Conservation (phyloP, 2,888 invertebrate genomes). For the Alsophila aescularia region DNA sequence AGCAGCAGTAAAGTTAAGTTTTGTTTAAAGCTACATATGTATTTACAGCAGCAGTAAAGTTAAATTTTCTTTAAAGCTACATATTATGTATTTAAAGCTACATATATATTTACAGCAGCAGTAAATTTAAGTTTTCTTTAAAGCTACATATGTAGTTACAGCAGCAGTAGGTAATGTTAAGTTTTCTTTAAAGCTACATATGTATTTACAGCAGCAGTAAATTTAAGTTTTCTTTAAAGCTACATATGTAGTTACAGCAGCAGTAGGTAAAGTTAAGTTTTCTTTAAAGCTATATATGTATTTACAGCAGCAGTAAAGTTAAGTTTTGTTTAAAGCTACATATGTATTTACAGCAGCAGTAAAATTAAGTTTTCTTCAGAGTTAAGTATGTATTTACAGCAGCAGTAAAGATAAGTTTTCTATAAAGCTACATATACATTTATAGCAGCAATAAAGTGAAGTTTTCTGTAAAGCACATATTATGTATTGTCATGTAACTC, state of each 20-base stretch:
- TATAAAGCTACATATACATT: background rate
- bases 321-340: slow-evolving; percentile 8
- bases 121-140: background rate
- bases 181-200: background rate
- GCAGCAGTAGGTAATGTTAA: too few species aligned
- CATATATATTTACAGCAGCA: background rate
- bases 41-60: background rate
- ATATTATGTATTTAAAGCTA: too few species aligned
- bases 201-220: background rate
- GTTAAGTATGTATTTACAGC: too few species aligned
- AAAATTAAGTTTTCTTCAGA: background rate
- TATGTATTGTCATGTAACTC: too few species aligned
- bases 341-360: background rate
- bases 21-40: slow-evolving; percentile 5
- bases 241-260: background rate
- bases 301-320: too few species aligned
- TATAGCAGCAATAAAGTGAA: background rate
- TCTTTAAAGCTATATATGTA: too few species aligned
- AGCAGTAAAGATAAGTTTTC: too few species aligned
- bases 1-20: too few species aligned
- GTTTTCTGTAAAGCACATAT: background rate
- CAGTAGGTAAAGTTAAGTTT: too few species aligned
- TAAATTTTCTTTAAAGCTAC: background rate
- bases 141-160: background rate
- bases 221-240: background rate